Conservation (phyloP, 2,888 invertebrate species). For the Dasysyrphus albostriatus region DNA sequence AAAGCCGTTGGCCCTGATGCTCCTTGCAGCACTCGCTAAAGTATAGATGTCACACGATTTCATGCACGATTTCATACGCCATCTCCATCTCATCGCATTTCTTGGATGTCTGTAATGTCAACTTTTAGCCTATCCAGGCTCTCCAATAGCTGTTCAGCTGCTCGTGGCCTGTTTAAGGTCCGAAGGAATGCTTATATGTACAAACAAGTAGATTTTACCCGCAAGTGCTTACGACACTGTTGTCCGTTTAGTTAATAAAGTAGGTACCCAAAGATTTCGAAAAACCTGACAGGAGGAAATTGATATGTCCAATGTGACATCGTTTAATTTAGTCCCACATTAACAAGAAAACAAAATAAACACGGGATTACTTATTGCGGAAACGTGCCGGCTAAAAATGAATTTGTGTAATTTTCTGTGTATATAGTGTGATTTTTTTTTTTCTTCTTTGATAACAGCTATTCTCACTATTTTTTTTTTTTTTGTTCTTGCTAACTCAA, state of each 20-base stretch:
- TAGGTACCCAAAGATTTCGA: neutral
- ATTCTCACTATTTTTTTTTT: neutral
- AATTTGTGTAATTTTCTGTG: constrained; percentile 17
- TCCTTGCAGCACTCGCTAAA: no score
- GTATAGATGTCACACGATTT: no score
- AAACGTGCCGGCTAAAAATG: constrained; percentile 45
- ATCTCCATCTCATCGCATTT: no score
- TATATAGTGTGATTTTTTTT: neutral
- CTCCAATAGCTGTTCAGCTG: no score
- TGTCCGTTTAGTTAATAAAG: constrained; percentile 5
- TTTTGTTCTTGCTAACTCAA: constrained; percentile 6
- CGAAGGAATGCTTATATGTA: no score
- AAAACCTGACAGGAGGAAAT: constrained; percentile 26
- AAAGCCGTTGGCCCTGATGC: no score
- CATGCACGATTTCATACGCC: no score
- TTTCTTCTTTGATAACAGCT: neutral
- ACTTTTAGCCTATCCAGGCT: no score
- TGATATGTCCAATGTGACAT: constrained; percentile 48
- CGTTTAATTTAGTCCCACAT: constrained; percentile 43
- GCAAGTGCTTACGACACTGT: neutral
- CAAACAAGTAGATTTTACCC: neutral
- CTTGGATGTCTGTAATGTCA: no score
- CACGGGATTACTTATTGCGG: constrained; percentile 32
- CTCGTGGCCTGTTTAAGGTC: no score
- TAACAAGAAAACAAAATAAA: constrained; percentile 22